phyloP scores from a whole-genome alignment of 2,888 invertebrate species.

The Epistrophe eligans region DNA sequence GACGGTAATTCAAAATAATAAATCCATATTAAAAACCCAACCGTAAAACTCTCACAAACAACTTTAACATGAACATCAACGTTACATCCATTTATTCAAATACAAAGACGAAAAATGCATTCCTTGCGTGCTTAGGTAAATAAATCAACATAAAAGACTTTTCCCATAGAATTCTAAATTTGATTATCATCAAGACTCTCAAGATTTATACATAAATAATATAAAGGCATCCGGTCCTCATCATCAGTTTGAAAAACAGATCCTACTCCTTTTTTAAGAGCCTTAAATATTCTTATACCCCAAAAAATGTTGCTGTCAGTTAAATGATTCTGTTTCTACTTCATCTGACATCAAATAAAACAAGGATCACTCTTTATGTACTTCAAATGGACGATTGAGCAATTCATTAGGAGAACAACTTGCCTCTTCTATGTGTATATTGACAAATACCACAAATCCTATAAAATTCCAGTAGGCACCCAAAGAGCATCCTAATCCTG shows the following conservation, averaged over 20 bases:
- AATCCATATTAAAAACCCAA: no score
- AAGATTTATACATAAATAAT: no score
- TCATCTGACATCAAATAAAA: constrained; percentile 41
- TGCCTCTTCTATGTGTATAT: constrained; percentile 6
- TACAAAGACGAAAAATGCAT: not conserved
- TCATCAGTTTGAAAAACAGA: not conserved
- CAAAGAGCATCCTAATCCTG: constrained; percentile 48
- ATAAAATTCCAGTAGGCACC: constrained; percentile 21
- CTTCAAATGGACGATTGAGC: constrained; percentile 57
- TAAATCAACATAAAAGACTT: not conserved
- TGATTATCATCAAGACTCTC: constrained; percentile 7
- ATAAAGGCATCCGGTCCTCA: not conserved
- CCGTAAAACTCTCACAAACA: no score
- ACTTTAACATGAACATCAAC: no score
- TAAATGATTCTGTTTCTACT: constrained; percentile 34
- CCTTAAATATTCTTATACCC: not conserved
- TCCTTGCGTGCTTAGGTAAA: not conserved
- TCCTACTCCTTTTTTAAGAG: not conserved
- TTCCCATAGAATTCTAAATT: not conserved
- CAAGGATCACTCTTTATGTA: constrained; percentile 27
- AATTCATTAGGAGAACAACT: constrained; percentile 68
- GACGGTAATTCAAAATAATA: no score
- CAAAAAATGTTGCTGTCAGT: constrained; percentile 24
- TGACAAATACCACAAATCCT: constrained; percentile 64
- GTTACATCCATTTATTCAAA: not conserved